Base-by-base conservation (phyloP, 2,888 invertebrate species). In the Nipponacmea schrenckii region DNA sequence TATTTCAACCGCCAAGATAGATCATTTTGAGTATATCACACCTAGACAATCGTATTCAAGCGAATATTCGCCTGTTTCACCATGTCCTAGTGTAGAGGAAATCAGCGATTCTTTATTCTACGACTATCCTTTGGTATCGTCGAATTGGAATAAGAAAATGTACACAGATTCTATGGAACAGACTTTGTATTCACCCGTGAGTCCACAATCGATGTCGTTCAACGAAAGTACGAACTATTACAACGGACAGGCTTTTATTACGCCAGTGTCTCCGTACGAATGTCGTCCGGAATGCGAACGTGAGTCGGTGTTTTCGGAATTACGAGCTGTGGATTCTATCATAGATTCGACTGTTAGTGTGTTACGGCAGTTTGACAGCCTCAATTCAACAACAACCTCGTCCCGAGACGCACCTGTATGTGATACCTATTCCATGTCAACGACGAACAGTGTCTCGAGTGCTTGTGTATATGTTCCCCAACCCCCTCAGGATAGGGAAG, bases 401-500 rank as follows among this genome's bases (percentile, higher is more conserved):
- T 24, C 20, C 24, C 20, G 56, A 56, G 20, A 56, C 20, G 10
- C 56, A 20, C 14, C 56, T 24, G 24, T 56, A 8, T 24, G 56
- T 56, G 56, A 56, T 24, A 56, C 56, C 12, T 56, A 56, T 56
- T 56, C 56, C 56, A 56, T 56, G 56, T 24, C 56, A 20, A 24
- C 56, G 24, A 56, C 56, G 56, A 24, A 56, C 56, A 56, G 56
- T 14, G 56, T 56, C 56, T 24, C 56, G 24, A 56, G 56, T 56
- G 56, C 45, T 31, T 26, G 26, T 48, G 48, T 45, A 27, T 46
- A 17, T 20, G 45, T 26, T 26, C 62, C 24, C 27, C 69, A 50
- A 26, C 39, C 62, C 39, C 44, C 27, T 64, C 62, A n/a, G 45
- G 45, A 62, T 62, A 39, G 67, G 64, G 63, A 62, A 64, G 62